Percentiles rank a stretch among this genome's conserved stretches.
Evolutionary conservation across 2,797 vertebrate genomes (phyloP).

Genomic region (Prionace glauca): DNA sequence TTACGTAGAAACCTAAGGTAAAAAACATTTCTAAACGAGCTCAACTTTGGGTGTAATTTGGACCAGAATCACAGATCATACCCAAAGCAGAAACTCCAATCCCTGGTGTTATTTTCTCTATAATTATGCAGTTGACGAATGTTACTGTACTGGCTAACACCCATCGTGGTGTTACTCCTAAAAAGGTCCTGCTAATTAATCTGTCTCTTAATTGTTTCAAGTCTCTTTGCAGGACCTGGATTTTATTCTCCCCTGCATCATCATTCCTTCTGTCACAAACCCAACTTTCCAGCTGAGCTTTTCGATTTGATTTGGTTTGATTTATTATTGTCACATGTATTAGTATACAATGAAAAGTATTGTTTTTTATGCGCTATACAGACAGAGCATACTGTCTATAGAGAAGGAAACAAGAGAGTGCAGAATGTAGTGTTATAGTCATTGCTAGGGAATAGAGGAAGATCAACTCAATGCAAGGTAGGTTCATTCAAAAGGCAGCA

Average conservation of each 20-base stretch:
- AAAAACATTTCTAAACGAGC: neutral
- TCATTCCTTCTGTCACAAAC: neutral
- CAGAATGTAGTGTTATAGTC: no score
- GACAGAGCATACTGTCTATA: no score
- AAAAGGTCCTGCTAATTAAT: neutral
- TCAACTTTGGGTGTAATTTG: neutral
- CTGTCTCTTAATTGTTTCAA: neutral
- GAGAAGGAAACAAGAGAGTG: no score
- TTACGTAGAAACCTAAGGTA: neutral
- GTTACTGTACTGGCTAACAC: neutral
- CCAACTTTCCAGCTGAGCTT: neutral
- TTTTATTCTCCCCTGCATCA: neutral
- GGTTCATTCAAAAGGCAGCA: no score
- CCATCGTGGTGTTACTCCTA: neutral
- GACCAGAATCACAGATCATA: neutral
- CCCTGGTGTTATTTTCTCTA: neutral
- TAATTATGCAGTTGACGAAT: neutral
- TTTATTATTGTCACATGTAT: no score
- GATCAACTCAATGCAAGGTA: no score
- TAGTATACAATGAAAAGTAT: no score
- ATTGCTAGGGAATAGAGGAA: no score
- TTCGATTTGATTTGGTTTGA: no score
- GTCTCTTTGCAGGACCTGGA: neutral
- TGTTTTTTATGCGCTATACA: no score
- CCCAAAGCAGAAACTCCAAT: neutral